Conservation (phyloP, 2,888 invertebrate genomes). For the Myopa testacea region DNA sequence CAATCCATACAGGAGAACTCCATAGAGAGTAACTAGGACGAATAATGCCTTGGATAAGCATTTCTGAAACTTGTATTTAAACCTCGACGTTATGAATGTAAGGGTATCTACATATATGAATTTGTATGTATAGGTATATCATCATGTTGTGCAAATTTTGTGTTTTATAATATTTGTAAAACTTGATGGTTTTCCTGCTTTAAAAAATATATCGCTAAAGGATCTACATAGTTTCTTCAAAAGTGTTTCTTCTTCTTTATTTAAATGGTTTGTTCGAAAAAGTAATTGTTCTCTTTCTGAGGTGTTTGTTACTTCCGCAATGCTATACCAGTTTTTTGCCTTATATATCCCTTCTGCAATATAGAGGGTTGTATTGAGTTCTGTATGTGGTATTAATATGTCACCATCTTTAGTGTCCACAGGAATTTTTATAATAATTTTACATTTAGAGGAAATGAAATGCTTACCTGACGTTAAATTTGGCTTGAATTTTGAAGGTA, state of each 20-base stretch:
- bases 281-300: background rate
- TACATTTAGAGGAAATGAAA: constrained; percentile 19
- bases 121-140: constrained; percentile 30
- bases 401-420: constrained; percentile 21
- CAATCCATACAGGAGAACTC: constrained; percentile 38
- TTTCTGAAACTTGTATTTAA: constrained; percentile 29
- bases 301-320: background rate
- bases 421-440: constrained; percentile 32
- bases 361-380: too few relatives aligned
- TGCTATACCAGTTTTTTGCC: constrained; percentile 15
- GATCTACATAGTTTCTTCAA: constrained; percentile 7
- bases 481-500: constrained; percentile 18
- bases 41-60: constrained; percentile 36
- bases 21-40: constrained; percentile 30
- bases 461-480: constrained; percentile 29
- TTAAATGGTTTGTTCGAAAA: background rate
- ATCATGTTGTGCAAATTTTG: constrained; percentile 13
- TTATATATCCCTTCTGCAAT: background rate
- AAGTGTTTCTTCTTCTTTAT: background rate
- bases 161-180: constrained; percentile 19
- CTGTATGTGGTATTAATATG: background rate
- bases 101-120: constrained; percentile 23
- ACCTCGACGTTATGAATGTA: constrained; percentile 35
- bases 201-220: constrained; percentile 19
- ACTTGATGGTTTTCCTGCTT: constrained; percentile 8